Base-by-base conservation (phyloP, 1,140 invertebrate genomes). In the Parasteatoda tepidariorum region DNA sequence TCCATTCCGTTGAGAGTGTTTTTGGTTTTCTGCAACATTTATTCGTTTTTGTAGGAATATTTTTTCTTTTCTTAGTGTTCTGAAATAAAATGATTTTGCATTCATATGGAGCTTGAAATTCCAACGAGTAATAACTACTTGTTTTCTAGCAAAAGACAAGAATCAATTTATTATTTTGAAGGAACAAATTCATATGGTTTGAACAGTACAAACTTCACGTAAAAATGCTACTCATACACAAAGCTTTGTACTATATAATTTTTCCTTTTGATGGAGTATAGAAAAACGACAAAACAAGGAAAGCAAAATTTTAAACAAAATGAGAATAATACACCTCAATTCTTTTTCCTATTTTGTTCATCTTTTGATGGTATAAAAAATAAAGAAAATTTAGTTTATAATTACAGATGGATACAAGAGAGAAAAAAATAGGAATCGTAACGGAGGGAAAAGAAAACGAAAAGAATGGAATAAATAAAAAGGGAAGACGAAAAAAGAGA, bases 301-400 rank as follows among this genome's bases (percentile, higher is more conserved):
- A 48, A 13, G 9, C 38, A 48, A 48, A 48, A 48, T 13, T 48
- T 13, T 48, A n/a, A n/a, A n/a, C n/a, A n/a, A n/a, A n/a, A n/a
- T n/a, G n/a, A n/a, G n/a, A n/a, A n/a, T n/a, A n/a, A 82, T 70
- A 70, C 48, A 61, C 78, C 54, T 71, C 68, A 7, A 18, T 31
- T 30, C 30, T 61, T 11, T 30, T 33, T 64, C 11, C n/a, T 38
- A 18, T 33, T 66, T 66, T 34, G 9, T 73, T 15, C 48, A 30
- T 70, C 26, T 82, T 24, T 71, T 67, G 28, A 78, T 26, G 18
- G 22, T 31, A 67, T 28, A 54, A 71, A 67, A 59, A 75, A 62
- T 33, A 24, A 64, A 66, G 34, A 75, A 75, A 75, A 75, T 61
- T 75, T 62, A 75, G 71, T 75, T 75, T 75, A 75, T 75, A 75